A percentile compares a stretch with the other conserved stretches of the same genome.
These are phyloP conservation scores for Nanorana parkeri DNA, from an alignment of 2,113 vertebrate genomes.

Conservation along the genomic window DNA sequence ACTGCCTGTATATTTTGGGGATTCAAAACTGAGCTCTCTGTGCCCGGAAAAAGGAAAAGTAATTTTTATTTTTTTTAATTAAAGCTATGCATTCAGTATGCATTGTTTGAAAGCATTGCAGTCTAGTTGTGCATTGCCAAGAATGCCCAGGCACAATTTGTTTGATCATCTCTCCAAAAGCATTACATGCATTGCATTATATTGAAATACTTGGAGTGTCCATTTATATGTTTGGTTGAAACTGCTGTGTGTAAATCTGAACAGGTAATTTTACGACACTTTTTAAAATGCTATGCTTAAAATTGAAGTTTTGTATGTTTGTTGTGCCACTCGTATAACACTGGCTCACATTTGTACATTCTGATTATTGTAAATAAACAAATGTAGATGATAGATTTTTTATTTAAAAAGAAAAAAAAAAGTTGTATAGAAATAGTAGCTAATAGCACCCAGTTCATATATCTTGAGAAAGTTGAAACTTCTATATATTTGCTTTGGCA, in stretches of 20 bases:
- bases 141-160: not conserved
- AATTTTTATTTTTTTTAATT: slow-evolving; percentile 1
- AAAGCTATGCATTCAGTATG: slow-evolving; percentile 10
- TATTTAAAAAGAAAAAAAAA: no score
- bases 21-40: slow-evolving; percentile 17
- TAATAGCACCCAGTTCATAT: no score
- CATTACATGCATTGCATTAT: slow-evolving; percentile 27
- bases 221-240: not conserved
- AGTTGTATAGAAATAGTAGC: no score
- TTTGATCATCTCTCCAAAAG: slow-evolving; percentile 12
- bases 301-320: no score
- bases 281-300: no score
- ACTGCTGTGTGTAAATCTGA: not conserved
- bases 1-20: no score
- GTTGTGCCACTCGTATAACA: no score
- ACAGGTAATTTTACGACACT: not conserved
- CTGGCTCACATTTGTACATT: no score
- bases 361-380: no score
- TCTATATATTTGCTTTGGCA: no score
- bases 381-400: no score
- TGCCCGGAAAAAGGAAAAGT: slow-evolving; percentile 30
- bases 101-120: slow-evolving; percentile 21
- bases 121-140: not conserved
- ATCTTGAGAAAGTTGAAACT: no score
- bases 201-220: not conserved